phyloP scores from a whole-genome alignment of 92 coral and sea anemone species.

The Porites rus region DNA sequence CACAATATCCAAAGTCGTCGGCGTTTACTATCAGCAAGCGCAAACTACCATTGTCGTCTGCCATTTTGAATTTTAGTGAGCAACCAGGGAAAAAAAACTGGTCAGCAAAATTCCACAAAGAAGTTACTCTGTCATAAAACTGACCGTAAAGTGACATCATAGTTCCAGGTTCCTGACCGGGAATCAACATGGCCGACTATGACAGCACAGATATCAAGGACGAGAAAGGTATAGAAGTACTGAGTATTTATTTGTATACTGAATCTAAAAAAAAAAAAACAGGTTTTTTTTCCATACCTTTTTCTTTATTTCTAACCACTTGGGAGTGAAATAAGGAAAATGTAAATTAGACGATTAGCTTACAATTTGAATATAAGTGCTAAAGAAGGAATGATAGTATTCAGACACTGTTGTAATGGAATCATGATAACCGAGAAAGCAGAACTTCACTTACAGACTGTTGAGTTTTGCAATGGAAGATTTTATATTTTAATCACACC shows the following conservation, averaged over 20 bases:
- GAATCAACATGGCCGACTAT: slow-evolving; percentile 82
- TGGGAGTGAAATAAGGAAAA: too few relatives aligned
- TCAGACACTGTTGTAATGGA: too few relatives aligned
- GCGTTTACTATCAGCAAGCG: slow-evolving; percentile 79
- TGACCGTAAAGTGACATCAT: not conserved
- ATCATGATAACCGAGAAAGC: not conserved
- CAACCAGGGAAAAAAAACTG: not conserved
- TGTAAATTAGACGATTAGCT: too few relatives aligned
- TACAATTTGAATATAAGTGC: too few relatives aligned
- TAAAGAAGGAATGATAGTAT: too few relatives aligned
- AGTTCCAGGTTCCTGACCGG: slow-evolving; percentile 27
- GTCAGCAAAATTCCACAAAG: slow-evolving; percentile 8
- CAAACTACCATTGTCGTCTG: not conserved
- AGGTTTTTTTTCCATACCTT: not conserved
- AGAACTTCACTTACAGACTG: not conserved
- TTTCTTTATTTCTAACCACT: not conserved
- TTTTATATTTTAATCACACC: too few relatives aligned
- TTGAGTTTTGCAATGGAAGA: not conserved
- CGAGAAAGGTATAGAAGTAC: slow-evolving; percentile 22
- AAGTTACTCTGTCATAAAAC: not conserved
- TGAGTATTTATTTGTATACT: not conserved
- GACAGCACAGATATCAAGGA: slow-evolving; percentile 34
- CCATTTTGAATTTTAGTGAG: slow-evolving; percentile 29
- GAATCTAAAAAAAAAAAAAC: not conserved
- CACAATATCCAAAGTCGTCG: slow-evolving; percentile 97